Evolutionary conservation across 2,888 invertebrate species (phyloP), one percentile per base, ranked within the genome.

Genomic region (Cremastinae sp.): DNA sequence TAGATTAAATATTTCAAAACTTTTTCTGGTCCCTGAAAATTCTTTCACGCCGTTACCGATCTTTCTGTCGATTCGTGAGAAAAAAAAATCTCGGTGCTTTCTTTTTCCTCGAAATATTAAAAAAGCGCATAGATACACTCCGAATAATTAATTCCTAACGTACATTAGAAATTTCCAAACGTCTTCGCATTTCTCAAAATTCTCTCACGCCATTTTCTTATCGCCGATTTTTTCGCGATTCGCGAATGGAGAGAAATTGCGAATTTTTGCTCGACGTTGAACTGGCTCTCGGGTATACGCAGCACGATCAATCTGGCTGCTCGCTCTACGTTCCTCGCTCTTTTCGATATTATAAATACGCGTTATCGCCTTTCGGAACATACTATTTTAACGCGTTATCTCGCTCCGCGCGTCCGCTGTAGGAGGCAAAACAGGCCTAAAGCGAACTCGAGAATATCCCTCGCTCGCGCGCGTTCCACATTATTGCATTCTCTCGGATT

Each of bases 351-450:
- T 85, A 85, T 82, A 86, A 87, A 85, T 83, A 81, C 82, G 80
- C 78, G 82, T 86, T 86, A 86, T 86, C 86, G 81, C 76, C 75
- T 80, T 28, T 41, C 41, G 22, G 14, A 80, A 78, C 80, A 81
- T 83, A 86, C 85, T 85, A 87, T 88, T 87, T 87, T 87, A 85
- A 86, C 80, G 80, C 76, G 83, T 86, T 87, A 87, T 87, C 87
- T 82, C 84, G 80, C 70, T 84, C 80, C 80, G 82, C 81, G 83
- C 85, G 84, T 85, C 85, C 85, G 86, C 83, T 82, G 83, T 82
- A 80, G 74, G 80, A 81, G 74, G 82, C 84, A 81, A 82, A 78
- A 84, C 83, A 84, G 74, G 69, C 73, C 59, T 47, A 47, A 55
- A 66, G 56, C 45, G 35, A 14, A n/a, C 28, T 14, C 41, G 49